Evolutionary conservation across 2,797 vertebrate genomes (phyloP).

Genomic region (Streptopelia turtur): DNA sequence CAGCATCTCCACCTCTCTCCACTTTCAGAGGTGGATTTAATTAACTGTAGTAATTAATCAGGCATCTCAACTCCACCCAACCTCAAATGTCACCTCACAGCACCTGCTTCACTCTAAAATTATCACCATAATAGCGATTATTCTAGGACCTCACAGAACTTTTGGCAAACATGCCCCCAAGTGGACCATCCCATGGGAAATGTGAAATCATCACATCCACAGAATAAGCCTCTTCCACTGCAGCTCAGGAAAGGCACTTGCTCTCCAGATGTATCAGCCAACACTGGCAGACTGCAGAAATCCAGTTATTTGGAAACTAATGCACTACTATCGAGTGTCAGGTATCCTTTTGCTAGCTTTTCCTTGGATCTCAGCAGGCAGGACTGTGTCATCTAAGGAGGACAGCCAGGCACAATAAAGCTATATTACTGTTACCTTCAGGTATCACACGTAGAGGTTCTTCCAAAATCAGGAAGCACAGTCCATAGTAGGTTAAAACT

Average conservation of each 20-base stretch:
- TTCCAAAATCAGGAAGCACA: background rate
- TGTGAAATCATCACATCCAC: background rate
- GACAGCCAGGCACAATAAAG: background rate
- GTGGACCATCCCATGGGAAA: background rate
- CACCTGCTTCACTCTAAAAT: background rate
- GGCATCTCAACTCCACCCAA: slow-evolving; percentile 40
- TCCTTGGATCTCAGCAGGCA: background rate
- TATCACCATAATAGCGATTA: background rate
- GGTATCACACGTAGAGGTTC: background rate
- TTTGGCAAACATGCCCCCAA: background rate
- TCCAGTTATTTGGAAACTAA: background rate
- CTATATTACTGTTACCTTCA: background rate
- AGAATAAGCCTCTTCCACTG: background rate
- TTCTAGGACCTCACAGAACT: slow-evolving; percentile 7
- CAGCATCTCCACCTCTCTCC: background rate
- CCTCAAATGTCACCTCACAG: slow-evolving; percentile 14
- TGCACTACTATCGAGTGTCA: background rate
- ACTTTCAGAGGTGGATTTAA: slow-evolving; percentile 22
- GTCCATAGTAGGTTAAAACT: background rate
- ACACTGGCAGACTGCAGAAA: background rate
- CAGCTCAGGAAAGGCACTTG: background rate
- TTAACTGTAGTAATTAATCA: slow-evolving; percentile 29
- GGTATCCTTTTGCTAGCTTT: background rate
- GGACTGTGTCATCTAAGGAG: background rate
- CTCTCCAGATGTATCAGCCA: background rate